Base-by-base conservation (phyloP, 2,113 vertebrate species). In the Perca schrenkii region DNA sequence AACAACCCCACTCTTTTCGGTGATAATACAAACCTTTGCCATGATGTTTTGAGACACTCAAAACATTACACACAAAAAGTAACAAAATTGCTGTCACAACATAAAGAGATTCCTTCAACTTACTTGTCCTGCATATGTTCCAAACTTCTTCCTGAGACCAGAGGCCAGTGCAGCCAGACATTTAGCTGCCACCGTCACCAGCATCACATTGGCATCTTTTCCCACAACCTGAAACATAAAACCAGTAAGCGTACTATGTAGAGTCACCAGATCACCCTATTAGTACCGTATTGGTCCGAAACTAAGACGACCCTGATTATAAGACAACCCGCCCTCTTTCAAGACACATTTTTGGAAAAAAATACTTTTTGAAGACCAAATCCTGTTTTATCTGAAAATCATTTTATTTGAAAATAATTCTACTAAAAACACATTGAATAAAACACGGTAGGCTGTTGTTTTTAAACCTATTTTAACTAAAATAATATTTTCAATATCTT, bases 71-170 rank as follows among this genome's bases (percentile, higher is more conserved):
- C 4, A 6, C 14, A 15, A 25, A 50, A 56, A 8, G 3, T 49
- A 52, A 28, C 16, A 54, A 53, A 15, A 12, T 1, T n/a, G 3
- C 31, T 11, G 31, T 52, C 6, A 57, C 0, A 60, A 62, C 4
- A 16, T 3, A n/a, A 5, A n/a, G n/a, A 17, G 3, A 22, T 28
- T 43, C 1, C 2, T 76, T 57, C 4, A 66, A 96, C 97, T 97
- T 93, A 99, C 98, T 79, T 97, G 97, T 90, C 96, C 96, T 88
- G 98, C 96, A 89, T 99, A 98, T 53, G 97, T 95, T 81, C 98
- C 98, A 96, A 99, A 99, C 93, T 99, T 99, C 96, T 99, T 99
- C 86, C 98, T 95, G 73, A 99, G 96, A 12, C 98, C 98, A 83
- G 95, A 0, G 71, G 98, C 98, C 72, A 99, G 88, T 58, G 94